Base-by-base conservation (phyloP, 2,888 invertebrate genomes). In the Thecophora atra region DNA sequence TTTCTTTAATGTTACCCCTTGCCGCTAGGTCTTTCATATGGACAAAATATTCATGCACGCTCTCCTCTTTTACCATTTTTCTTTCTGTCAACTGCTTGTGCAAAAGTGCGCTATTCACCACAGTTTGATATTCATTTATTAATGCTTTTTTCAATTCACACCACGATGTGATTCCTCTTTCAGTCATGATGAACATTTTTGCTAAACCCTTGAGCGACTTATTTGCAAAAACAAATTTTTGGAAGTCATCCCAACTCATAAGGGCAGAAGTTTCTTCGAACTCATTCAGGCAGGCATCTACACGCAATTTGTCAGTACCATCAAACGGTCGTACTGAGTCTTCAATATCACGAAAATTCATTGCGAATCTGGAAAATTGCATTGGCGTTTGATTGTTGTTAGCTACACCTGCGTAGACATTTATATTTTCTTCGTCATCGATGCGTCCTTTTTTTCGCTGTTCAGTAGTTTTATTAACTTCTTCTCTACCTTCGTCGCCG, bases 201-300 rank as follows among this genome's bases (percentile, higher is more conserved):
- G n/a, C n/a, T n/a, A n/a, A n/a, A n/a, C n/a, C n/a, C n/a, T 37
- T 69, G 51, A 76, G 44, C 0, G 72, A 67, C 26, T 70, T 69
- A 71, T 76, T 78, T 0, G 70, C 77, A 56, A 75, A 76, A 3
- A 77, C 60, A 21, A 64, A 72, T 66, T 72, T 73, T n/a, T 75
- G 73, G 11, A 75, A 70, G 1, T 75, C 75, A 67, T 74, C 71
- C 71, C 72, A 74, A 13, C 60, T 17, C 73, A 74, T 72, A 15
- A 74, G 42, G n/a, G n/a, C n/a, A n/a, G n/a, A n/a, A n/a, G n/a
- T n/a, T n/a, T n/a, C n/a, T n/a, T n/a, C n/a, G n/a, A n/a, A n/a
- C n/a, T n/a, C n/a, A n/a, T n/a, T n/a, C 3, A 72, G n/a, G 8
- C 13, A 44, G 44, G 44, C 44, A 44, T 44, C 44, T 44, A 13